Percentiles rank a stretch among this genome's conserved stretches.
phyloP scores from a whole-genome alignment of 2,113 vertebrate genomes.

The Chaenocephalus aceratus region DNA sequence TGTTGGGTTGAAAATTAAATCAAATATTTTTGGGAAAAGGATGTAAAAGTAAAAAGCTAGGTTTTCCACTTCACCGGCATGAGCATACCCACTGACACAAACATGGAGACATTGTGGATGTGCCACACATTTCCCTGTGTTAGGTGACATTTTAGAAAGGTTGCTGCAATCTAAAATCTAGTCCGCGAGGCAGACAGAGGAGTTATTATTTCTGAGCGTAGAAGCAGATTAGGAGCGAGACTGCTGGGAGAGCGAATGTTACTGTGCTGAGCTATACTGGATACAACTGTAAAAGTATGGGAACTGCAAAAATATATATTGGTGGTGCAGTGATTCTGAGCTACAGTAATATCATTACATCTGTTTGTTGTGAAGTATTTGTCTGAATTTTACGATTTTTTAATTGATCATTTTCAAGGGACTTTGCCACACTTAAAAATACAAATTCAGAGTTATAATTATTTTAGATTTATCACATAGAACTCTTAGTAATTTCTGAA shows the following conservation, averaged over 20 bases:
- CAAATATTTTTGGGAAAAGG: not conserved
- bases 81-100: constrained; percentile 10
- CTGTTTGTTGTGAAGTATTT: not conserved
- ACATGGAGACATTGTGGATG: not conserved
- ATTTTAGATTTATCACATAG: not conserved
- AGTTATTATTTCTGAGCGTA: constrained; percentile 5
- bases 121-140: constrained; percentile 18
- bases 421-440: not conserved
- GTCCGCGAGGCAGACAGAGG: constrained; percentile 18
- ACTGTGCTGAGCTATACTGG: constrained; percentile 1
- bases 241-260: not conserved
- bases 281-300: not conserved
- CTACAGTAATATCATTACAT: not conserved
- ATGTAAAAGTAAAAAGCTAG: not conserved
- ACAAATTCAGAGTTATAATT: not conserved
- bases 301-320: not conserved
- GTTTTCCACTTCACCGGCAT: constrained; percentile 38
- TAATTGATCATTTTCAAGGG: too few relatives aligned
- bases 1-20: not conserved
- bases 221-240: constrained; percentile 3
- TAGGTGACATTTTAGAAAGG: constrained; percentile 68
- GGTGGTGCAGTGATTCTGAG: not conserved
- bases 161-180: constrained; percentile 51
- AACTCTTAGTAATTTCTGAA: not conserved
- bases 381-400: too few relatives aligned